Conservation (phyloP, 2,797 vertebrate species). For the Sphenodon punctatus region DNA sequence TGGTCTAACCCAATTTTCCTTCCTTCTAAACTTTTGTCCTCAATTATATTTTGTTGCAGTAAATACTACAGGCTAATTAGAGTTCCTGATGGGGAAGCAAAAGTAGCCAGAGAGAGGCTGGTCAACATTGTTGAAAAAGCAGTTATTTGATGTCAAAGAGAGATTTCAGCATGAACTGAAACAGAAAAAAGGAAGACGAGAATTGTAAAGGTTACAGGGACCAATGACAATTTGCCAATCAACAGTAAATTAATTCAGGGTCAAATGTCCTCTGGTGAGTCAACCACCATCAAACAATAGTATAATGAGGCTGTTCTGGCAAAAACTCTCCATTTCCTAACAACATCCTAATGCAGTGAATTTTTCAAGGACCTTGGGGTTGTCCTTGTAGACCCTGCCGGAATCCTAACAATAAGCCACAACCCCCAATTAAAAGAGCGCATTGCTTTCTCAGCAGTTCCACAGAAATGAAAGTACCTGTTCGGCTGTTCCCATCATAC, state of each 20-base stretch:
- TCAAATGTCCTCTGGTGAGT: constrained; percentile 64
- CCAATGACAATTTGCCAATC: constrained; percentile 51
- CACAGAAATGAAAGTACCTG: constrained; percentile 51
- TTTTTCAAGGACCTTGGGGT: constrained; percentile 53
- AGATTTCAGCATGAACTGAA: constrained; percentile 33
- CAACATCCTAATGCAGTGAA: constrained; percentile 1
- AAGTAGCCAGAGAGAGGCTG: constrained; percentile 50
- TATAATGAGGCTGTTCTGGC: not conserved
- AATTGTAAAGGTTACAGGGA: constrained; percentile 63
- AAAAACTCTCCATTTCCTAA: constrained; percentile 53
- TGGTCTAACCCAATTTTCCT: too few species aligned
- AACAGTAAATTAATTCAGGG: constrained; percentile 53
- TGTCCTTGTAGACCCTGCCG: constrained; percentile 7
- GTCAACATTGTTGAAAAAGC: constrained; percentile 26
- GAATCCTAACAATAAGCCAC: constrained; percentile 42
- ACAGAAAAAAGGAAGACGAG: constrained; percentile 51
- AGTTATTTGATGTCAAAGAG: constrained; percentile 20
- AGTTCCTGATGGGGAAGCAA: not conserved
- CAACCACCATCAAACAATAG: constrained; percentile 60
- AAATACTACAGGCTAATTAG: not conserved
- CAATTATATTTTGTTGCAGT: not conserved
- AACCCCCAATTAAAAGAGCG: constrained; percentile 45
- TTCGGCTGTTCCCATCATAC: constrained; percentile 25
- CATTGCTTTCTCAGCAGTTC: constrained; percentile 21
- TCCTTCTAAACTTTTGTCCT: too few species aligned